Evolutionary conservation across 2,888 invertebrate genomes (phyloP).

Genomic region (Pseudococcus viburni): DNA sequence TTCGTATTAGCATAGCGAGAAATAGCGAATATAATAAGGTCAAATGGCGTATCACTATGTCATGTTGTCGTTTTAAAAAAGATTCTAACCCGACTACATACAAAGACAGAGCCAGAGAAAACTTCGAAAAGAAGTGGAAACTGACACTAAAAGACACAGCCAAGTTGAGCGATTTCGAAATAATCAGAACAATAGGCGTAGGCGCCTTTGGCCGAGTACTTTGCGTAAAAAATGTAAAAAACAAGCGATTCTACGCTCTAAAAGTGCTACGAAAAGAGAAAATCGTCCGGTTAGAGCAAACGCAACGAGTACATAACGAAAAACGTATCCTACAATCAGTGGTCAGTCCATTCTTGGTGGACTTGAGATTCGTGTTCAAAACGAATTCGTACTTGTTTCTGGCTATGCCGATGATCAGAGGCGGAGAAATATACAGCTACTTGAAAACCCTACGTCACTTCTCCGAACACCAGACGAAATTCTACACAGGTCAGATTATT

Average conservation of each 20-base stretch:
- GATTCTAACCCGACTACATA: background rate
- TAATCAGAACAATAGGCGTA: constrained; percentile 50
- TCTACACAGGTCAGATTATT: constrained; percentile 38
- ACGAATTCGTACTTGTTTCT: constrained; percentile 55
- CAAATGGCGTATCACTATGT: background rate
- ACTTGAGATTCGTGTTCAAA: constrained; percentile 60
- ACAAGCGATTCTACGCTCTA: constrained; percentile 51
- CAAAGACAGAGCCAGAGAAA: constrained; percentile 32
- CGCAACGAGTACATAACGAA: constrained; percentile 35
- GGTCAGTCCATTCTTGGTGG: constrained; percentile 57
- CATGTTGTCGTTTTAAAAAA: constrained; percentile 18
- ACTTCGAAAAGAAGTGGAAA: constrained; percentile 59
- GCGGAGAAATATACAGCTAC: constrained; percentile 61
- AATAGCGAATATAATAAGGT: too few species aligned
- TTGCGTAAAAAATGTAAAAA: constrained; percentile 26
- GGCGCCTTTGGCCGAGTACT: constrained; percentile 61
- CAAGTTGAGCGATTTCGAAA: constrained; percentile 45
- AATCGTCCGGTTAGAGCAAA: constrained; percentile 51
- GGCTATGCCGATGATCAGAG: constrained; percentile 55
- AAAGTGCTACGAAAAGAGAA: constrained; percentile 51
- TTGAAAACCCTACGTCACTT: constrained; percentile 5
- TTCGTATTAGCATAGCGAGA: too few species aligned
- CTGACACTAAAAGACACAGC: constrained; percentile 50
- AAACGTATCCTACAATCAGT: constrained; percentile 59
- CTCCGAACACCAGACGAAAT: constrained; percentile 50